These are phyloP conservation scores for Pheosia gnoma DNA, from an alignment of 2,888 invertebrate genomes.

Conservation along the genomic window DNA sequence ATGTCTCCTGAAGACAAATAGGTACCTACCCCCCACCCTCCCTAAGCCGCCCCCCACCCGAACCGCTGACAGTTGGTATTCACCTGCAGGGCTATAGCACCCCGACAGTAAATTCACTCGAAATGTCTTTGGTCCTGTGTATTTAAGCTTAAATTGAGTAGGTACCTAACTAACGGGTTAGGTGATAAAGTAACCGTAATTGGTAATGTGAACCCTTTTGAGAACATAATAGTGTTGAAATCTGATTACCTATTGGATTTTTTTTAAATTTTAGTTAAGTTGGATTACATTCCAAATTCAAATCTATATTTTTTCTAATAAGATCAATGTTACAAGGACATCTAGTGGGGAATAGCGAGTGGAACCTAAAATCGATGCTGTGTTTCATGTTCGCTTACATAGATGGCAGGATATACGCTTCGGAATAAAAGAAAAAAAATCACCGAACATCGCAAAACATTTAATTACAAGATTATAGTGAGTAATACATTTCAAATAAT, in stretches of 20 bases:
- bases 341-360: slow-evolving; percentile 54
- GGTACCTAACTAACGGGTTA: slow-evolving; percentile 3
- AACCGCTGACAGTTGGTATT: slow-evolving; percentile 71
- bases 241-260: background rate
- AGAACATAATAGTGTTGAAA: slow-evolving; percentile 12
- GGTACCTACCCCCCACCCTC: slow-evolving; percentile 38
- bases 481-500: no score
- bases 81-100: slow-evolving; percentile 62
- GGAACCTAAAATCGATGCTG: slow-evolving; percentile 18
- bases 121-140: slow-evolving; percentile 44
- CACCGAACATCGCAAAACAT: no score
- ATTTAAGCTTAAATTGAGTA: slow-evolving; percentile 37
- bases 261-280: no score
- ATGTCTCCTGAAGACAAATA: slow-evolving; percentile 77
- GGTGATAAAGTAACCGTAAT: slow-evolving; percentile 29
- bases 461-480: no score
- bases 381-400: slow-evolving; percentile 8
- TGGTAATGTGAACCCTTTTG: slow-evolving; percentile 25
- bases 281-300: no score
- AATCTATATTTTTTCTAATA: slow-evolving; percentile 20
- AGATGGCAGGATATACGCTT: slow-evolving; percentile 46
- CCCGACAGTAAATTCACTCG: slow-evolving; percentile 50
- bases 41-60: slow-evolving; percentile 49
- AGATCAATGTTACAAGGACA: slow-evolving; percentile 46
- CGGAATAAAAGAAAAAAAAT: background rate